Base-by-base conservation (phyloP, 2,888 invertebrate genomes). In the Dichetophora obliterata region DNA sequence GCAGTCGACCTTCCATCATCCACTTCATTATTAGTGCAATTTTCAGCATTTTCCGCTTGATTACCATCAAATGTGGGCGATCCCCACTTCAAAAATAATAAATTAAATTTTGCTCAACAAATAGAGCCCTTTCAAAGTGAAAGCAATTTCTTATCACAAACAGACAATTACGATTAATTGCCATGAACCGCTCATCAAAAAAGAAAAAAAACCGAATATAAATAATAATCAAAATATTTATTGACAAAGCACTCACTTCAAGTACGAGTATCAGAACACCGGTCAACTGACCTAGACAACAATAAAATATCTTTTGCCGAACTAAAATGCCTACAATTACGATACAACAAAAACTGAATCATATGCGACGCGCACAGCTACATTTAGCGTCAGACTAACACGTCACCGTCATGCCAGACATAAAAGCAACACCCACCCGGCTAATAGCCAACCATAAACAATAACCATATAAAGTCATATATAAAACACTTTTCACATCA, bases 221-320 rank as follows among this genome's bases (percentile, higher is more conserved):
- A 37, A 8, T 37, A 43, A 43, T n/a, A 37, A 37, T 3, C 34
- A 65, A 65, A 65, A 65, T 19, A 63, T 24, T 27, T 22, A 63
- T 22, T 22, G 27, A 31, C 24, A 61, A 31, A 5, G 2, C 61
- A 65, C 34, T 3, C 16, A 65, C n/a, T 34, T 34, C 61, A 54
- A 54, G 11, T 54, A 22, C 19, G n/a, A n/a, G n/a, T n/a, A n/a
- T n/a, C n/a, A 8, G 52, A 19, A 3, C 8, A 19, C 5, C n/a
- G 19, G 54, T 1, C 19, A 11, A 27, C 63, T 65, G 37, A 65
- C 63, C 63, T 65, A 65, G 63, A 65, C 63, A 65, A 65, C 63
- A 65, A 8, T 34, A 31, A 11, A 4, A 19, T 65, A 65, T 65
- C 63, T 16, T n/a, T 19, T 65, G 16, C 22, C 59, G 11, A n/a